A percentile compares a stretch with the other conserved stretches of the same genome.
These are phyloP conservation scores for Neodiprion pinetum DNA, from an alignment of 1,140 invertebrate species.

Conservation along the genomic window DNA sequence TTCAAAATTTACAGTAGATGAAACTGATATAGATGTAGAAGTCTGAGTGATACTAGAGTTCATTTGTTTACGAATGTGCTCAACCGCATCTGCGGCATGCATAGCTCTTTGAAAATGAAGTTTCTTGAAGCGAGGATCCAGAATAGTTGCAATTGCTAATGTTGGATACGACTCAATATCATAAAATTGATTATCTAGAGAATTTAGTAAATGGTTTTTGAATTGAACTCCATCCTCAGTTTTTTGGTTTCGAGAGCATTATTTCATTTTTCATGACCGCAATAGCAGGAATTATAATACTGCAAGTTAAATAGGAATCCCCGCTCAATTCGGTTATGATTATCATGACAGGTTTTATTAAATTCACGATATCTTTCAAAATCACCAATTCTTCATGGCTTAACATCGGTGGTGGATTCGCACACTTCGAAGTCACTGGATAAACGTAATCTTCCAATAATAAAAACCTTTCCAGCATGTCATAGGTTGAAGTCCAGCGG, in stretches of 20 bases:
- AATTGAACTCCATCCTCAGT: slow-evolving; percentile 27
- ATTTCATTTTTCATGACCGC: slow-evolving; percentile 47
- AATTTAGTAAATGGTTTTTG: slow-evolving; percentile 21
- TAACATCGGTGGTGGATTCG: slow-evolving; percentile 45
- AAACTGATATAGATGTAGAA: not conserved
- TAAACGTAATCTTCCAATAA: slow-evolving; percentile 40
- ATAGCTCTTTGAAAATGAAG: slow-evolving; percentile 34
- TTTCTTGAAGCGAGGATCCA: slow-evolving; percentile 41
- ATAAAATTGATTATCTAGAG: slow-evolving; percentile 40
- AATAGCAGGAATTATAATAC: slow-evolving; percentile 53
- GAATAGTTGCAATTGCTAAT: slow-evolving; percentile 29
- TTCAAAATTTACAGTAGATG: not conserved
- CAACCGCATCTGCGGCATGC: slow-evolving; percentile 36
- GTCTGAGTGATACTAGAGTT: not conserved
- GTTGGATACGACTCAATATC: slow-evolving; percentile 30
- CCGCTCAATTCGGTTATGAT: slow-evolving; percentile 53
- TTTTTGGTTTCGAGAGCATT: slow-evolving; percentile 32
- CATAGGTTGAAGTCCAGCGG: slow-evolving; percentile 49
- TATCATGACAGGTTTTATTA: slow-evolving; percentile 50
- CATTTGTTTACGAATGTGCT: slow-evolving; percentile 28
- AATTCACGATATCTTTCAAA: slow-evolving; percentile 34
- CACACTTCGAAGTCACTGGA: slow-evolving; percentile 43
- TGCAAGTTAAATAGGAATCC: slow-evolving; percentile 52
- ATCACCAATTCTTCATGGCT: slow-evolving; percentile 41
- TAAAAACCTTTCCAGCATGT: slow-evolving; percentile 52